Evolutionary conservation across 2,797 vertebrate species (phyloP).

Genomic region (Syngnathus rostellatus): DNA sequence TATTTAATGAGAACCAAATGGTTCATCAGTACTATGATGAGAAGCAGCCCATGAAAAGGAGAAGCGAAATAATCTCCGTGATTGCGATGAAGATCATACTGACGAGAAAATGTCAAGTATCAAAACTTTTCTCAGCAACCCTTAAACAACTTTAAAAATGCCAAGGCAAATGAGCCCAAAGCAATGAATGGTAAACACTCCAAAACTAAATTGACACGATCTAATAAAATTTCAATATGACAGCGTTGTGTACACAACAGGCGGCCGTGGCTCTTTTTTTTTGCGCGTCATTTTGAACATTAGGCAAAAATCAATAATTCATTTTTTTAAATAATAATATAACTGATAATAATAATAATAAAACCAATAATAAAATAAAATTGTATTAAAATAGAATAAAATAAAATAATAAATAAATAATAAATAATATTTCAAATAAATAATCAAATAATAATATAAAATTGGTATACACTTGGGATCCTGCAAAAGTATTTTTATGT

Average conservation of each 20-base stretch:
- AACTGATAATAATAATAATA: too few relatives aligned
- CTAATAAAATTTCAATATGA: background rate
- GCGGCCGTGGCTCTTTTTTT: too few relatives aligned
- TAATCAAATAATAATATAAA: too few relatives aligned
- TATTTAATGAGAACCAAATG: slow-evolving; percentile 26
- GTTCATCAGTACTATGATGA: slow-evolving; percentile 24
- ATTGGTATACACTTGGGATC: too few relatives aligned
- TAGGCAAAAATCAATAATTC: too few relatives aligned
- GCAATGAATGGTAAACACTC: slow-evolving; percentile 49
- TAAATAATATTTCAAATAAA: too few relatives aligned
- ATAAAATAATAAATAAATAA: too few relatives aligned
- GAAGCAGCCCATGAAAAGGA: slow-evolving; percentile 12
- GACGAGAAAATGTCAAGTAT: slow-evolving; percentile 46
- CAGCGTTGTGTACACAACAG: background rate
- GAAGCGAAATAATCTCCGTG: slow-evolving; percentile 15
- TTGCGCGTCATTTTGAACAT: background rate
- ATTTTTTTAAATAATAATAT: too few relatives aligned
- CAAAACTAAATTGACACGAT: slow-evolving; percentile 53
- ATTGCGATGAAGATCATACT: slow-evolving; percentile 10
- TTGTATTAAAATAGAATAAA: too few relatives aligned
- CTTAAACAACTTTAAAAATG: slow-evolving; percentile 49
- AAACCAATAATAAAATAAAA: too few relatives aligned
- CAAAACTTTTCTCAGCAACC: slow-evolving; percentile 43
- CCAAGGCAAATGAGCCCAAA: slow-evolving; percentile 45
- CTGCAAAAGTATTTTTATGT: background rate